Percentiles rank a stretch among this genome's conserved stretches.
Evolutionary conservation across 2,113 vertebrate species (phyloP).

Genomic region (Scortum barcoo): DNA sequence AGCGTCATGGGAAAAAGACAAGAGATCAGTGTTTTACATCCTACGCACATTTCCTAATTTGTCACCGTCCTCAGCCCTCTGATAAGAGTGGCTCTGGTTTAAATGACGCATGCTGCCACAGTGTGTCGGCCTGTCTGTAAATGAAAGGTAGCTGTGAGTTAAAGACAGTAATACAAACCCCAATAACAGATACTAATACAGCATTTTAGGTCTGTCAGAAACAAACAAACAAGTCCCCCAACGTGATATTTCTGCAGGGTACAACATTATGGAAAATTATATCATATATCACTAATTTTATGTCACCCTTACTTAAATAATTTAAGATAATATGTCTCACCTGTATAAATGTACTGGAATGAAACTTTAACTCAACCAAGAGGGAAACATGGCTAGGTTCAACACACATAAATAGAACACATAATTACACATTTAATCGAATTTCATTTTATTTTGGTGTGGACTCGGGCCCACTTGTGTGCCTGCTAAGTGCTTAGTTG

Average conservation of each 20-base stretch:
- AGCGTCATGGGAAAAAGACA: conserved; percentile 32
- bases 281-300: neutral
- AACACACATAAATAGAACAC: conserved; percentile 19
- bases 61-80: conserved; percentile 30
- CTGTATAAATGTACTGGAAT: neutral
- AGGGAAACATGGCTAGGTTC: neutral
- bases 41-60: conserved; percentile 45
- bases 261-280: too few species aligned
- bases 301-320: neutral
- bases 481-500: conserved; percentile 29
- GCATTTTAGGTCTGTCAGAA: neutral
- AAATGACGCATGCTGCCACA: conserved; percentile 21
- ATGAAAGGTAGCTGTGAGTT: neutral
- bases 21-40: conserved; percentile 18
- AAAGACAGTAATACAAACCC: neutral
- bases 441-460: conserved; percentile 28
- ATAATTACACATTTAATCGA: conserved; percentile 20
- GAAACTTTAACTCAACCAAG: neutral
- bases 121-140: neutral
- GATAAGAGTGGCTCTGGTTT: conserved; percentile 57
- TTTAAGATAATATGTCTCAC: neutral
- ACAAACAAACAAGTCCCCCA: neutral
- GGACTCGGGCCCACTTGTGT: conserved; percentile 8
- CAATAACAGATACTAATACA: neutral
- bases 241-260: neutral